A percentile compares a stretch with the other conserved stretches of the same genome.
phyloP scores from a whole-genome alignment of 2,797 vertebrate genomes.

The Aeoliscus strigatus region DNA sequence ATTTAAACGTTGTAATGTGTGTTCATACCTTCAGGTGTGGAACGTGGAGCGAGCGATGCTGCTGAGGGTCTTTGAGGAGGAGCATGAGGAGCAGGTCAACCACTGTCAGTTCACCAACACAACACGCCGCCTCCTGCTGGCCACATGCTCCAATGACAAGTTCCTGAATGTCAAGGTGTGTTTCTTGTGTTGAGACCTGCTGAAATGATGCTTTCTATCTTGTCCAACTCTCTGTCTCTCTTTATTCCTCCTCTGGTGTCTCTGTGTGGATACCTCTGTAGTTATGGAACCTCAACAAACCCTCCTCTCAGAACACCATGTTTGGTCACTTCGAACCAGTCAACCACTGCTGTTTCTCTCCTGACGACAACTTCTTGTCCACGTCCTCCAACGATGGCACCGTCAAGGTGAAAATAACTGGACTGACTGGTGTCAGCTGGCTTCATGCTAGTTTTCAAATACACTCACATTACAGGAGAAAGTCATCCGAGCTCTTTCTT shows the following conservation, averaged over 20 bases:
- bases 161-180: conserved; percentile 84
- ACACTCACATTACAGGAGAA: too few relatives aligned
- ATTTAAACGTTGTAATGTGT: not conserved
- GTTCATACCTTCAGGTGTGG: conserved; percentile 78
- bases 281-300: conserved; percentile 88
- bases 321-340: conserved; percentile 85
- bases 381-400: conserved; percentile 91
- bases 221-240: too few relatives aligned
- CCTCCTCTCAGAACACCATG: conserved; percentile 87
- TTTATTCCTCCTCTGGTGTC: conserved; percentile 1
- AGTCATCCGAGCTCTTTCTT: too few relatives aligned
- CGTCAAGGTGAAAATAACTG: conserved; percentile 82
- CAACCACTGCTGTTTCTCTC: conserved; percentile 94
- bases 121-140: conserved; percentile 76
- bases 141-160: conserved; percentile 86
- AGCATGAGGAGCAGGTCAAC: conserved; percentile 89
- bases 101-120: conserved; percentile 89
- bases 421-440: too few relatives aligned
- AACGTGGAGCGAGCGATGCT: conserved; percentile 76
- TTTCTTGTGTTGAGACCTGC: not conserved
- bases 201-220: too few relatives aligned
- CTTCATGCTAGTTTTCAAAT: too few relatives aligned
- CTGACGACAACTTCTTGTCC: conserved; percentile 83
- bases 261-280: too few relatives aligned
- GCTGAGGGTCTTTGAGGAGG: conserved; percentile 76